A percentile compares a stretch with the other conserved stretches of the same genome.
phyloP scores from a whole-genome alignment of 2,797 vertebrate genomes.

The Dicrostonyx torquatus region DNA sequence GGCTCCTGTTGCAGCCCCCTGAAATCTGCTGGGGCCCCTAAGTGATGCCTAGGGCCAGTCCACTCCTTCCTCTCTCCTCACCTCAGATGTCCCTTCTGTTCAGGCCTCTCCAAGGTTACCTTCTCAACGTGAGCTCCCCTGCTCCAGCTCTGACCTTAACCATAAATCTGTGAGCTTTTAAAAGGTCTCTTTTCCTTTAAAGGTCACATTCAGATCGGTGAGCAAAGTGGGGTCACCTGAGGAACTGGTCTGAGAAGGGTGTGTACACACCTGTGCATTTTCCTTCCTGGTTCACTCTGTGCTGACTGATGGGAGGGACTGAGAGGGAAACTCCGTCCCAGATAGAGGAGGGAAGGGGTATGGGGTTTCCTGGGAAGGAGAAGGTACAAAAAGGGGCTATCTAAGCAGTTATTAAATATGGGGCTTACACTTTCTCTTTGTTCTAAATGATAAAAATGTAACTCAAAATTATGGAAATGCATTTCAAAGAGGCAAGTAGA shows the following conservation, averaged over 20 bases:
- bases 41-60: neutral
- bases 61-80: neutral
- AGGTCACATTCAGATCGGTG: neutral
- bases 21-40: too few relatives aligned
- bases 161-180: neutral
- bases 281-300: neutral
- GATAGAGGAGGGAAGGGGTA: neutral
- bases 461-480: neutral
- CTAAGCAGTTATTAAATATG: neutral
- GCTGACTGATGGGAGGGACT: neutral
- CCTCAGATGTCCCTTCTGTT: neutral
- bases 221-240: neutral
- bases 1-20: neutral
- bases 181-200: conserved; percentile 13
- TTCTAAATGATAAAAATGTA: neutral
- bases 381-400: neutral
- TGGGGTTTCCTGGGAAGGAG: neutral
- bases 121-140: neutral
- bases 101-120: neutral
- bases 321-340: neutral
- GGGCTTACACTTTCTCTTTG: neutral
- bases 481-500: neutral
- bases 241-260: neutral
- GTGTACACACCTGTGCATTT: neutral
- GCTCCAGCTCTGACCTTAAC: neutral